phyloP scores from a whole-genome alignment of 2,797 vertebrate genomes.

The Ibycter americanus region DNA sequence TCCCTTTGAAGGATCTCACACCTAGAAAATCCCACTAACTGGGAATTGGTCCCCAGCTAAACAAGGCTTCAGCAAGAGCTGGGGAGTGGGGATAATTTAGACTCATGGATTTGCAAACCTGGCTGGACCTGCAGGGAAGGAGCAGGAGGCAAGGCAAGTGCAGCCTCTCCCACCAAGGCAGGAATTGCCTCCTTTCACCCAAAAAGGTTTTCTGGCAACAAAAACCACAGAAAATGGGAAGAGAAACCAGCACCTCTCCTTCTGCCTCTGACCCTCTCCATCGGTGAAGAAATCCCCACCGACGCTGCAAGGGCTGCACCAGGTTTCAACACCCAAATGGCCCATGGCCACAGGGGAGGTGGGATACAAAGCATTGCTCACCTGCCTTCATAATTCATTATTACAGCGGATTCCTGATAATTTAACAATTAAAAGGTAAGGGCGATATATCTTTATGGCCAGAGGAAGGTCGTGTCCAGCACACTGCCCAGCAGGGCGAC shows the following conservation, averaged over 20 bases:
- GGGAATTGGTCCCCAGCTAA: background rate
- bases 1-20: background rate
- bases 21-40: background rate
- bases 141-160: background rate
- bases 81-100: background rate
- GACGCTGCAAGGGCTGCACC: background rate
- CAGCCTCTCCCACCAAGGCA: background rate
- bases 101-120: background rate
- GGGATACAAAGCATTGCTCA: background rate
- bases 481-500: background rate
- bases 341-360: accelerated
- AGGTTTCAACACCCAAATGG: background rate
- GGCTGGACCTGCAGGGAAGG: background rate
- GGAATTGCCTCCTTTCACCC: background rate
- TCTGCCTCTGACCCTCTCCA: background rate
- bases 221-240: background rate
- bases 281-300: background rate
- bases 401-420: background rate
- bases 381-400: accelerated
- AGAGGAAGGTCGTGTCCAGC: background rate
- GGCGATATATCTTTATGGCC: accelerated
- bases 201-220: background rate
- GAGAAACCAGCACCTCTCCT: background rate
- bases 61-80: background rate
- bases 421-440: accelerated